Percentiles rank a stretch among this genome's conserved stretches.
Conservation (phyloP, 2,113 vertebrate species). For the Istiophorus platypterus region DNA sequence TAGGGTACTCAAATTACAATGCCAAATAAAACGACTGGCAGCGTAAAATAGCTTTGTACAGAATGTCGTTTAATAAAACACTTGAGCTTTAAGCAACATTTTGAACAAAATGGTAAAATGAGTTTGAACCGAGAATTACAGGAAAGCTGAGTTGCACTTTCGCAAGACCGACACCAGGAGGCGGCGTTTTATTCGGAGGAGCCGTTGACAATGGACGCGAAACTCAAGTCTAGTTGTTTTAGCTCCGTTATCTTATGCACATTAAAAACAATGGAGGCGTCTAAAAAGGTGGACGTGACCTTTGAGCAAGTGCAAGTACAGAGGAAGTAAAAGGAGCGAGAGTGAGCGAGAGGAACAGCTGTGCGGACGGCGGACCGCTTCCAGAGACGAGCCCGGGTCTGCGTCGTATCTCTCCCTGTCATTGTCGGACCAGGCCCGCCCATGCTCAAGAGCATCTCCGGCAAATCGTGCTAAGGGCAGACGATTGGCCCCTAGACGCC, state of each 20-base stretch:
- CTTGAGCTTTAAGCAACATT: neutral
- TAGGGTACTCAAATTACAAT: neutral
- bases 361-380: too few relatives aligned
- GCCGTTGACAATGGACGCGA: slow-evolving; percentile 11
- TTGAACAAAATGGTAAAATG: neutral
- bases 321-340: too few relatives aligned
- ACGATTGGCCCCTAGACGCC: neutral
- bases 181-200: slow-evolving; percentile 17
- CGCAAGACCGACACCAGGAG: neutral
- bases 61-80: too few relatives aligned
- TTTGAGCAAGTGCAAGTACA: too few relatives aligned
- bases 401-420: slow-evolving; percentile 47
- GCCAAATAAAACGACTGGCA: neutral
- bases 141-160: slow-evolving; percentile 1
- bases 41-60: too few relatives aligned
- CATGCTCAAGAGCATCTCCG: slow-evolving; percentile 57
- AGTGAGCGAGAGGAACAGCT: neutral
- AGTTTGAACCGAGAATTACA: neutral
- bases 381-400: neutral
- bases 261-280: neutral
- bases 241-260: neutral
- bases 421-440: slow-evolving; percentile 48
- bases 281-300: neutral
- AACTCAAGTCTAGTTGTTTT: neutral
- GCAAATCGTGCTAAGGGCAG: slow-evolving; percentile 1